Evolutionary conservation across 2,888 invertebrate species (phyloP).

Genomic region (Arrhopalites spinosus): DNA sequence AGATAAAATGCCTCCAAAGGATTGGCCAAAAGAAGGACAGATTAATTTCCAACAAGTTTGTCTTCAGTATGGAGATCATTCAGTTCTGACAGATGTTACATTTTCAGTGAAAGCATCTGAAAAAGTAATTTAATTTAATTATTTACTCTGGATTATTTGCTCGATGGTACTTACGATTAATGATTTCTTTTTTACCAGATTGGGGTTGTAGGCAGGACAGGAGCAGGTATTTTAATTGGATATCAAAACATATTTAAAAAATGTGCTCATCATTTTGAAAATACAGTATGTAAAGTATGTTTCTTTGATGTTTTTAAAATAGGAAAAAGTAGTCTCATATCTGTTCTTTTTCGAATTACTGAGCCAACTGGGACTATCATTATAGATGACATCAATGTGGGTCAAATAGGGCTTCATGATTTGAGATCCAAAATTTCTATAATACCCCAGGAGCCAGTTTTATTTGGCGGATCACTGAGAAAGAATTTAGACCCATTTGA

Average conservation of each 20-base stretch:
- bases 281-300: background rate
- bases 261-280: background rate
- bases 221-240: background rate
- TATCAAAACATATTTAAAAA: background rate
- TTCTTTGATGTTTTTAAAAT: no score
- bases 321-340: constrained; percentile 70
- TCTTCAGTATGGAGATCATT: constrained; percentile 43
- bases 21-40: constrained; percentile 48
- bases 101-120: constrained; percentile 60
- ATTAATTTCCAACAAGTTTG: constrained; percentile 42
- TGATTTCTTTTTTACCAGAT: constrained; percentile 9
- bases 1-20: constrained; percentile 43
- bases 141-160: no score
- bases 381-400: constrained; percentile 68
- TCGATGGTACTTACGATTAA: no score
- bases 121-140: constrained; percentile 60
- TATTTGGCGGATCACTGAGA: constrained; percentile 42
- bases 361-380: constrained; percentile 69
- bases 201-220: constrained; percentile 21
- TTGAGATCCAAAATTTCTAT: constrained; percentile 50
- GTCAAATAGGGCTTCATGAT: constrained; percentile 57
- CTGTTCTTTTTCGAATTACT: constrained; percentile 71
- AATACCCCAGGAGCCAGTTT: constrained; percentile 46
- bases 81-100: constrained; percentile 60
- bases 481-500: constrained; percentile 51